These are phyloP conservation scores for Psittacula echo DNA, from an alignment of 2,797 vertebrate genomes.

Conservation along the genomic window DNA sequence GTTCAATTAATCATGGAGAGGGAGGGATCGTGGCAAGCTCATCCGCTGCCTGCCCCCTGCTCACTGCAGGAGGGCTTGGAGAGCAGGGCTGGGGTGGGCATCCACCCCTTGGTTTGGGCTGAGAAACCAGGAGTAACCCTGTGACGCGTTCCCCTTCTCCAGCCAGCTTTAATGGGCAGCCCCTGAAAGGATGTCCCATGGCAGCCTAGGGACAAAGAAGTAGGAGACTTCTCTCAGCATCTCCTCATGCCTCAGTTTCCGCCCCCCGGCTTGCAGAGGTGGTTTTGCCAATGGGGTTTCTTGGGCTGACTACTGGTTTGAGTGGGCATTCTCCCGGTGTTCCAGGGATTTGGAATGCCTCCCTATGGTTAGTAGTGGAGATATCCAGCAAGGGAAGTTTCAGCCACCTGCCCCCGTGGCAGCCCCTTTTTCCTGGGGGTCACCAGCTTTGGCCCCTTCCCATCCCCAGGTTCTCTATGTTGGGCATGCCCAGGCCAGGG, in stretches of 20 bases:
- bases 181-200: rapidly evolving
- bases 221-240: background rate
- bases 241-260: background rate
- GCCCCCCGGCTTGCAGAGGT: too few species aligned
- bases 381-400: background rate
- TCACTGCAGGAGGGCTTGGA: background rate
- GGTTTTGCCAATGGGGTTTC: background rate
- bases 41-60: background rate
- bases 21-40: background rate
- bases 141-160: background rate
- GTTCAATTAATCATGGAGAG: background rate
- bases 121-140: background rate
- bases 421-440: background rate
- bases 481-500: background rate
- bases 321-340: background rate
- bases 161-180: background rate
- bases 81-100: background rate
- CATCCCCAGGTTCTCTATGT: background rate
- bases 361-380: background rate
- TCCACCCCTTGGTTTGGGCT: background rate
- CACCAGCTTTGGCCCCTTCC: background rate
- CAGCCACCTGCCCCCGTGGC: background rate
- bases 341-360: background rate
- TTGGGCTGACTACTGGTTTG: background rate
- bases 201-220: background rate